A percentile compares a stretch with the other conserved stretches of the same genome.
These are phyloP conservation scores for Xenopus petersii DNA, from an alignment of 2,797 vertebrate species.

Conservation along the genomic window DNA sequence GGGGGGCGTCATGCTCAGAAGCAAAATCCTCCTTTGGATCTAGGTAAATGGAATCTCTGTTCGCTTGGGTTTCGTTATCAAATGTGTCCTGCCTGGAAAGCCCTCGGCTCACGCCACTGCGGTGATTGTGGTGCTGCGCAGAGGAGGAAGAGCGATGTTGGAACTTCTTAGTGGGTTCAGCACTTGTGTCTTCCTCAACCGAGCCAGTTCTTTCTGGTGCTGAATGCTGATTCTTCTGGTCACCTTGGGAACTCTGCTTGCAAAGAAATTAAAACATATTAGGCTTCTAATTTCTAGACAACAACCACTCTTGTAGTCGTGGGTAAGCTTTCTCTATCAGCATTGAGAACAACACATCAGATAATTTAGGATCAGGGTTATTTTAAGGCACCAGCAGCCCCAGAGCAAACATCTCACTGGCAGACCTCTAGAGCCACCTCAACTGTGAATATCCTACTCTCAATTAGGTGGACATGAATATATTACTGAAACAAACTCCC, in stretches of 20 bases:
- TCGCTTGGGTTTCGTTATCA: conserved; percentile 88
- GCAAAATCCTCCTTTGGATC: conserved; percentile 80
- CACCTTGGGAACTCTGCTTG: conserved; percentile 73
- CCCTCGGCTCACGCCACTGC: conserved; percentile 68
- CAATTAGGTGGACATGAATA: no score
- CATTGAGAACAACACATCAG: no score
- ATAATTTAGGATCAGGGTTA: no score
- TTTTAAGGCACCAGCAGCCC: no score
- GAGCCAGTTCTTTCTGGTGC: conserved; percentile 72
- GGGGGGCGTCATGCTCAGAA: conserved; percentile 73
- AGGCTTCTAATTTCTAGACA: no score
- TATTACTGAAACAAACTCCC: no score
- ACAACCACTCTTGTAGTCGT: no score
- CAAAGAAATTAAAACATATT: conserved; percentile 21
- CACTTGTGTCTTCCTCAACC: conserved; percentile 66
- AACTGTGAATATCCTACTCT: no score
- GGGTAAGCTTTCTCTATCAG: no score
- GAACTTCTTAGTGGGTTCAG: conserved; percentile 73
- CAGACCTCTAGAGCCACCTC: no score
- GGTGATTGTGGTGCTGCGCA: conserved; percentile 83
- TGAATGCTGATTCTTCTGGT: conserved; percentile 74
- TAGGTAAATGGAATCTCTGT: conserved; percentile 84
- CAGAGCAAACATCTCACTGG: no score
- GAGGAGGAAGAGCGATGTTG: conserved; percentile 82
- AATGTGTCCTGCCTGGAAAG: conserved; percentile 90